These are phyloP conservation scores for Tethya wilhelma DNA, from an alignment of 37 sponge, comb jelly and placozoan genomes.

Conservation along the genomic window DNA sequence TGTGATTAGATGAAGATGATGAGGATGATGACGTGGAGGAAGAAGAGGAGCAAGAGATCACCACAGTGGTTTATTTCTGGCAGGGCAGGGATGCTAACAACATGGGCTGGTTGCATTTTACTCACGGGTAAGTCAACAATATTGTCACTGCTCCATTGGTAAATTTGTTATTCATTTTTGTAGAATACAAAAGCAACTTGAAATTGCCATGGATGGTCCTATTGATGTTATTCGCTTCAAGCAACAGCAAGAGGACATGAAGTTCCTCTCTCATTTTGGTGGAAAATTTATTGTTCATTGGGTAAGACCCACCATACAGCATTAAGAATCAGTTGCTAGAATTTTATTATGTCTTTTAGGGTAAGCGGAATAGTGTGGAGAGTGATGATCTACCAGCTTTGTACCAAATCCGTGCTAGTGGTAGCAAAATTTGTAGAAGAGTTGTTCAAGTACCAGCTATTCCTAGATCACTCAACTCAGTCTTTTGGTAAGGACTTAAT, in stretches of 20 bases:
- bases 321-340: not conserved
- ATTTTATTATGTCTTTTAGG: conserved; percentile 26
- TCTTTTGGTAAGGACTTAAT: conserved; percentile 68
- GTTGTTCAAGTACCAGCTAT: conserved; percentile 79
- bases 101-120: conserved; percentile 97
- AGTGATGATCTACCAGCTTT: conserved; percentile 53
- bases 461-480: conserved; percentile 79
- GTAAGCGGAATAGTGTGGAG: conserved; percentile 39
- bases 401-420: conserved; percentile 85
- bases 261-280: conserved; percentile 94
- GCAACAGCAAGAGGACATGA: conserved; percentile 93
- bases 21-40: conserved; percentile 66
- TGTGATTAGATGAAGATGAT: conserved; percentile 35
- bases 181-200: conserved; percentile 84
- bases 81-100: conserved; percentile 87
- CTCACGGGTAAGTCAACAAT: conserved; percentile 64
- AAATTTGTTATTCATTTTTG: not conserved
- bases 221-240: conserved; percentile 60
- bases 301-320: conserved; percentile 48
- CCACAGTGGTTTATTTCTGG: conserved; percentile 96
- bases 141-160: not conserved
- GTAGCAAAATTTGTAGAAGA: conserved; percentile 77
- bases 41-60: conserved; percentile 81
- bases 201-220: conserved; percentile 60
- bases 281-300: conserved; percentile 90